Conservation (phyloP, 2,888 invertebrate species). For the Ischnus inquisitorius region DNA sequence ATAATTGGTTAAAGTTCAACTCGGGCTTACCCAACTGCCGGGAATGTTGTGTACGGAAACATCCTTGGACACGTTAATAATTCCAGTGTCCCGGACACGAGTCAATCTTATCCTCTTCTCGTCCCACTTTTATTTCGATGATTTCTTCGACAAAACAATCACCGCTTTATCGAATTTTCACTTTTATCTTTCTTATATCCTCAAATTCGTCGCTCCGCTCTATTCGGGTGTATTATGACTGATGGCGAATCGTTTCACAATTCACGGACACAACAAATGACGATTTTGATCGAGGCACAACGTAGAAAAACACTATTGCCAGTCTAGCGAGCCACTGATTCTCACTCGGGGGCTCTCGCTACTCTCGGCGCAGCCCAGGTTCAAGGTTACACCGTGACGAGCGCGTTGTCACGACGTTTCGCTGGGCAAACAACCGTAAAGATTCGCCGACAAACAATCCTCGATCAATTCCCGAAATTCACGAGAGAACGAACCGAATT, state of each 20-base stretch:
- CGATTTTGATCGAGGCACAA: neutral
- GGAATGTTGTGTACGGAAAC: slow-evolving; percentile 84
- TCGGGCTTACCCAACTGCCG: slow-evolving; percentile 83
- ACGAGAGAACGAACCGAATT: neutral
- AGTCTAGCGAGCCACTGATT: slow-evolving; percentile 38
- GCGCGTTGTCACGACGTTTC: slow-evolving; percentile 53
- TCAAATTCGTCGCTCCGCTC: neutral
- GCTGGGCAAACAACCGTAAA: neutral
- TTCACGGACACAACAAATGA: too few relatives aligned
- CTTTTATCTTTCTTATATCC: slow-evolving; percentile 4
- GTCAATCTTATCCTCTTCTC: slow-evolving; percentile 39
- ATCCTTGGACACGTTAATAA: slow-evolving; percentile 74
- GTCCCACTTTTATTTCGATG: slow-evolving; percentile 29
- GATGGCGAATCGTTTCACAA: neutral
- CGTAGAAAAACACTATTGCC: slow-evolving; percentile 5
- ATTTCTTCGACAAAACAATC: slow-evolving; percentile 21
- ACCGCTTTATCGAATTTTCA: slow-evolving; percentile 16
- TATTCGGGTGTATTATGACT: too few relatives aligned
- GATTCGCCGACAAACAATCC: neutral
- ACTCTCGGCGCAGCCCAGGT: slow-evolving; percentile 63
- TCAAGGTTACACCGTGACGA: slow-evolving; percentile 70
- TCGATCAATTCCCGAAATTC: neutral
- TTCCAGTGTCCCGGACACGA: slow-evolving; percentile 60
- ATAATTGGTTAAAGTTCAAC: neutral
- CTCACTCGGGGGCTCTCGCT: slow-evolving; percentile 37